Base-by-base conservation (phyloP, 2,113 vertebrate species). In the Oreochromis spilurus region DNA sequence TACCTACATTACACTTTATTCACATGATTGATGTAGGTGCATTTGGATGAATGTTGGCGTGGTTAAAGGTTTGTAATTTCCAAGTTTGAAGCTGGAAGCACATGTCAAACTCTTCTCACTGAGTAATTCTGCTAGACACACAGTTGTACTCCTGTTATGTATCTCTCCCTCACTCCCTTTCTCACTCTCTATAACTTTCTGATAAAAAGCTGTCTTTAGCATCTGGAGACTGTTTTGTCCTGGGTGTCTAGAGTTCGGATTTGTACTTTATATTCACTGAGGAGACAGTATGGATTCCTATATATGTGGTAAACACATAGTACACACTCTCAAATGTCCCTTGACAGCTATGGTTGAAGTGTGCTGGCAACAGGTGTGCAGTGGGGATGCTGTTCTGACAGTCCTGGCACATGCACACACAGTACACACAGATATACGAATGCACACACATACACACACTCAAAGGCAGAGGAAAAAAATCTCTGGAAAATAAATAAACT, bases 321-420 rank as follows among this genome's bases (percentile, higher is more conserved):
- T 45, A 86, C 81, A 84, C 91, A 87, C 82, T 70, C 83, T 91
- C 88, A 89, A 84, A 87, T 91, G 83, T 91, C 90, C 90, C 88
- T 85, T 91, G 94, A 95, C 92, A 96, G 93, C 94, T 87, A 93
- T 85, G 84, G 89, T 93, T 85, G 95, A 97, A 96, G 91, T 93
- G 97, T 96, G 90, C 31, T 92, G 94, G 95, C 96, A 97, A 97
- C 96, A 97, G 94, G 97, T 97, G 96, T 96, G 82, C 95, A 92
- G 83, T 91, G 92, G 88, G 95, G 94, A 96, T 94, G 85, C 82
- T 89, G 14, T 75, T 93, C 85, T 96, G 94, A 95, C 95, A 96
- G 92, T 90, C 95, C 96, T 98, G 97, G 96, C 97, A 96, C 52
- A 95, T 93, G 91, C 96, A 96, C 94, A 75, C 87, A 91, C 82